A percentile compares a stretch with the other conserved stretches of the same genome.
These are phyloP conservation scores for Leptogaster cylindrica DNA, from an alignment of 2,888 invertebrate species.

Conservation along the genomic window DNA sequence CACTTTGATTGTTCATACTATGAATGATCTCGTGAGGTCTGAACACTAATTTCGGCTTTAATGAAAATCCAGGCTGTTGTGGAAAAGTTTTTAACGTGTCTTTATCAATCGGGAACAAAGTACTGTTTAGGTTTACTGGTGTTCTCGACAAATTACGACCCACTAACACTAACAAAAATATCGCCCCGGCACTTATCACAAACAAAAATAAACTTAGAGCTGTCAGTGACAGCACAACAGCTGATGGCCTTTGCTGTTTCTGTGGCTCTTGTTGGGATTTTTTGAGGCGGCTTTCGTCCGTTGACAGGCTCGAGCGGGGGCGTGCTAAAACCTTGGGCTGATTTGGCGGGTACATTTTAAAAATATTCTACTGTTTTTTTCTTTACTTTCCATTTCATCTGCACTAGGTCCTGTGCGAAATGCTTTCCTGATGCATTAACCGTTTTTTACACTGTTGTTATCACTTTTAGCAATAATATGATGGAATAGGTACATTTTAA, in stretches of 20 bases:
- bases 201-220: constrained; percentile 59
- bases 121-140: not conserved
- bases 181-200: constrained; percentile 57
- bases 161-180: constrained; percentile 59
- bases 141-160: constrained; percentile 51
- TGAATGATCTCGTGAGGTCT: constrained; percentile 44
- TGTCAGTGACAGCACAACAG: constrained; percentile 57
- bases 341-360: constrained; percentile 56
- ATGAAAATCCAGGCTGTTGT: not conserved
- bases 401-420: no score
- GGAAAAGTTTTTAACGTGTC: not conserved
- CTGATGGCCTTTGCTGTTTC: constrained; percentile 52
- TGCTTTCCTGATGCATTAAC: no score
- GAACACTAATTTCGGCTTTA: constrained; percentile 51
- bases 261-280: constrained; percentile 47
- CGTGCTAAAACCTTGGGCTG: constrained; percentile 52
- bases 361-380: no score
- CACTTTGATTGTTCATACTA: not conserved
- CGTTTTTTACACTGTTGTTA: no score
- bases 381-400: no score
- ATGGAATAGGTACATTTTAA: no score
- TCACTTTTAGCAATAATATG: no score
- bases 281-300: constrained; percentile 58
- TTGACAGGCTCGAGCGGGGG: constrained; percentile 59
- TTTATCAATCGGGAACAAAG: constrained; percentile 20